Conservation (phyloP, 2,888 invertebrate species). For the Alloplasta piceator region DNA sequence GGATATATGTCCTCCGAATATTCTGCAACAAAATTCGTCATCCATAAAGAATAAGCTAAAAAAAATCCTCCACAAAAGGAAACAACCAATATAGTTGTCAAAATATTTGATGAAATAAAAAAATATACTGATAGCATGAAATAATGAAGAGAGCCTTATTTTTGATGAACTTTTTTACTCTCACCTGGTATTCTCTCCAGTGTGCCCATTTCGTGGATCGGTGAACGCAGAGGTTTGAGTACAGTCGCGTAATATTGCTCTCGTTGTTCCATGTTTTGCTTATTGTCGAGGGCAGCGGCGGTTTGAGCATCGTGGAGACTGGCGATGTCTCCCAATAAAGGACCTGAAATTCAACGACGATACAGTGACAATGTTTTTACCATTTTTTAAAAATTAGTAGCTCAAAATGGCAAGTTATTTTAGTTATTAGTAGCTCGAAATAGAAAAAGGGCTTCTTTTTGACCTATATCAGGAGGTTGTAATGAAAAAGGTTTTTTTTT, state of each 20-base stretch:
- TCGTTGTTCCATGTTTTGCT: slow-evolving; percentile 82
- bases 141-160: background rate
- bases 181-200: slow-evolving; percentile 82
- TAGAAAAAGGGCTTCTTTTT: slow-evolving; percentile 1
- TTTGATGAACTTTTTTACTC: slow-evolving; percentile 2
- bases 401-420: slow-evolving; percentile 73
- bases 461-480: background rate
- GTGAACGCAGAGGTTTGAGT: slow-evolving; percentile 81
- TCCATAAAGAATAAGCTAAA: too few species aligned
- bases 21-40: slow-evolving; percentile 84
- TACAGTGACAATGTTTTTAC: background rate
- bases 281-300: slow-evolving; percentile 82
- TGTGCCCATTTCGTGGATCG: slow-evolving; percentile 84
- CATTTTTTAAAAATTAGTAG: background rate
- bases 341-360: slow-evolving; percentile 83
- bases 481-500: too few species aligned
- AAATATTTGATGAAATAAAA: slow-evolving; percentile 37
- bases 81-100: slow-evolving; percentile 17
- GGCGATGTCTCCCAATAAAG: slow-evolving; percentile 84
- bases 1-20: slow-evolving; percentile 97
- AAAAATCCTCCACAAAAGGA: too few species aligned
- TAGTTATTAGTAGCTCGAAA: slow-evolving; percentile 50
- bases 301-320: slow-evolving; percentile 82
- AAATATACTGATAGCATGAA: background rate
- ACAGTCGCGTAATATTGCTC: slow-evolving; percentile 83